A percentile compares a stretch with the other conserved stretches of the same genome.
phyloP scores from a whole-genome alignment of 2,797 vertebrate species.

The Xiphophorus birchmanni region DNA sequence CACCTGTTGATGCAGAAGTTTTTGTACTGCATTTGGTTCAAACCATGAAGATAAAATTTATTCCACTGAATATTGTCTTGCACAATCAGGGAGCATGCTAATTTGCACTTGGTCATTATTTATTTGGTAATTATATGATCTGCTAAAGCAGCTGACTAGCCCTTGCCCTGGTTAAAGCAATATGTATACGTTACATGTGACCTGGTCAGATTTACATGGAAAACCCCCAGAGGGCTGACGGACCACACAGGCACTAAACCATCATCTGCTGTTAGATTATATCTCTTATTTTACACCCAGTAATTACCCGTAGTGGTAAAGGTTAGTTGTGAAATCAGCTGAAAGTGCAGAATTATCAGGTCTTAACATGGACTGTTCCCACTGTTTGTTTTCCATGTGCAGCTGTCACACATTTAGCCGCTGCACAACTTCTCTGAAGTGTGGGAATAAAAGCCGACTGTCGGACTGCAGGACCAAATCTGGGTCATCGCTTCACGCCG shows the following conservation, averaged over 20 bases:
- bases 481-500: neutral
- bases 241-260: neutral
- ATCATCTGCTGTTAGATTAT: neutral
- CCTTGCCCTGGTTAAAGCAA: neutral
- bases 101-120: neutral
- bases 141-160: neutral
- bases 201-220: neutral
- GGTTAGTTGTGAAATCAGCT: neutral
- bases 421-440: neutral
- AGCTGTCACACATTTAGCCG: neutral
- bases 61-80: neutral
- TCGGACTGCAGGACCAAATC: neutral
- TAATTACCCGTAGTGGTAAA: neutral
- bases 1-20: neutral
- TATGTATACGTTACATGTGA: conserved; percentile 1
- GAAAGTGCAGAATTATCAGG: too few relatives aligned
- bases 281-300: neutral
- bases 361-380: neutral
- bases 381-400: neutral
- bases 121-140: neutral
- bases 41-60: neutral
- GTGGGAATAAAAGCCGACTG: neutral
- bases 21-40: neutral
- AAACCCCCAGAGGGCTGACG: neutral
- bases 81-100: neutral